Evolutionary conservation across 2,888 invertebrate genomes (phyloP).

Genomic region (Cylloceria caligata): DNA sequence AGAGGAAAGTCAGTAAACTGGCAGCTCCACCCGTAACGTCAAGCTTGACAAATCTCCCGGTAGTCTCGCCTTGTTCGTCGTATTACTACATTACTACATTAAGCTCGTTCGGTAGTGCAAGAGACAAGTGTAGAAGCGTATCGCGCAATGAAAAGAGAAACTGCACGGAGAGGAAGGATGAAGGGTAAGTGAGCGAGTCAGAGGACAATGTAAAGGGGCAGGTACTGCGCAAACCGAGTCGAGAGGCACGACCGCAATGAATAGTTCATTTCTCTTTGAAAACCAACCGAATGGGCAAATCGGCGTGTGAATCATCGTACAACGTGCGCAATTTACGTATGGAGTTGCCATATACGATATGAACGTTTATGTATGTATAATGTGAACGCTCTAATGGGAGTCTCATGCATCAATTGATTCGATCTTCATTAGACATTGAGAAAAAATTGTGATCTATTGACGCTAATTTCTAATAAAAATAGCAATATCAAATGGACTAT

Average conservation of each 20-base stretch:
- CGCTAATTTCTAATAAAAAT: too few species aligned
- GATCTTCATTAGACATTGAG: too few species aligned
- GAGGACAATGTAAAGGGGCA: not conserved
- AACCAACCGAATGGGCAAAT: constrained; percentile 69
- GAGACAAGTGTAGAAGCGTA: not conserved
- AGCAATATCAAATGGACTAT: too few species aligned
- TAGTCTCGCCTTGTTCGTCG: not conserved
- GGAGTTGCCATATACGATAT: not conserved
- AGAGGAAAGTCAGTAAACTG: not conserved
- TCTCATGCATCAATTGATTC: too few species aligned
- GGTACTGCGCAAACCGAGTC: not conserved
- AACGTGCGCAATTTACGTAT: constrained; percentile 1
- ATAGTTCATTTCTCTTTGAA: constrained; percentile 75
- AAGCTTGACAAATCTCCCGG: not conserved
- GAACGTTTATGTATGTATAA: too few species aligned
- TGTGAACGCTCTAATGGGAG: too few species aligned
- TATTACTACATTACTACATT: not conserved
- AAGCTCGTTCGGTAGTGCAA: not conserved
- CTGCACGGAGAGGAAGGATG: not conserved
- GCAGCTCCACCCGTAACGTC: not conserved
- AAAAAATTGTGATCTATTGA: too few species aligned
- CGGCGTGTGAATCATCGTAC: constrained; percentile 60
- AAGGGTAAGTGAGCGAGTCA: not conserved
- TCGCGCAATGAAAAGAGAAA: not conserved
- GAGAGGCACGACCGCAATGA: constrained; percentile 67